phyloP scores from a whole-genome alignment of 2,113 vertebrate species.

The Megaceryle maxima region DNA sequence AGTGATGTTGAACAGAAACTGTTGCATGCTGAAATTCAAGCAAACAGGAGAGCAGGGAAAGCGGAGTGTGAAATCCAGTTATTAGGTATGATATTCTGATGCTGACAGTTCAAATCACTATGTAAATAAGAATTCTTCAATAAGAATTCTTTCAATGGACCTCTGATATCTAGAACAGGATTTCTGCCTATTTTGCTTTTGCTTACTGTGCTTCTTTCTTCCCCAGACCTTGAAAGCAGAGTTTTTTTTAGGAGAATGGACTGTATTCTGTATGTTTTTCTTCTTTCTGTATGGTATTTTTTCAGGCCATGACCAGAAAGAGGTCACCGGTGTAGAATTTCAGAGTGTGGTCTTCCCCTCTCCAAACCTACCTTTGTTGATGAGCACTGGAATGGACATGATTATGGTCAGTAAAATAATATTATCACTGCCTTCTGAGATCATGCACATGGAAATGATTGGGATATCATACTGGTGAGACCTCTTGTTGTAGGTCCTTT shows the following conservation, averaged over 20 bases:
- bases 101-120: neutral
- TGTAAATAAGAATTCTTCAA: neutral
- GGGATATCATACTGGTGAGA: neutral
- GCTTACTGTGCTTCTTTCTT: neutral
- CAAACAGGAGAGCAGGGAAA: neutral
- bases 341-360: neutral
- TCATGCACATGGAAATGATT: neutral
- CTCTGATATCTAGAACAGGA: neutral
- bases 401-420: neutral
- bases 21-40: neutral
- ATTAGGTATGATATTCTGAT: neutral
- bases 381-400: neutral
- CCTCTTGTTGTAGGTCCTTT: neutral
- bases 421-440: neutral
- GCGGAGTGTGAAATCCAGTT: neutral
- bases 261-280: neutral
- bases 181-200: neutral
- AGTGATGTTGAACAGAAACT: neutral
- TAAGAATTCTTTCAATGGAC: neutral
- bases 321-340: neutral
- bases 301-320: neutral
- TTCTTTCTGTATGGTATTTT: neutral
- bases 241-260: neutral
- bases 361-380: neutral
- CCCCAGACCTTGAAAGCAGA: neutral